phyloP scores from a whole-genome alignment of 2,797 vertebrate species.

The Lates japonicus region DNA sequence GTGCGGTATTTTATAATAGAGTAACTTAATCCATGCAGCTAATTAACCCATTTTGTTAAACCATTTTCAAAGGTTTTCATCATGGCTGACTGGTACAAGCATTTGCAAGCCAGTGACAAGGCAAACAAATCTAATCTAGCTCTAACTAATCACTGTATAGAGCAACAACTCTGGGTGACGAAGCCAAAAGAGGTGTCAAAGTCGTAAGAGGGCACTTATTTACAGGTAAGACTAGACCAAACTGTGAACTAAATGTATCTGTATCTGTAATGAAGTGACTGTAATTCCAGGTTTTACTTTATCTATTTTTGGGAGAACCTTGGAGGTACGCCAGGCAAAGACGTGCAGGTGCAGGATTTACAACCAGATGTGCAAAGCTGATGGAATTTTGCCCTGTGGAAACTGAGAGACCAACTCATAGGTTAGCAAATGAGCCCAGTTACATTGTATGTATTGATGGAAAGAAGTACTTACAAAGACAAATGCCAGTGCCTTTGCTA shows the following conservation, averaged over 20 bases:
- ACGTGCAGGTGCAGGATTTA: background rate
- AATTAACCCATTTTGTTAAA: conserved; percentile 8
- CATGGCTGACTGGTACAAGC: background rate
- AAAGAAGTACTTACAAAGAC: background rate
- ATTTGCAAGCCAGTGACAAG: background rate
- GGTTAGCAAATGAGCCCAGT: background rate
- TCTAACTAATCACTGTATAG: conserved; percentile 6
- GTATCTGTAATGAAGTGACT: conserved; percentile 13
- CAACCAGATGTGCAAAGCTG: background rate
- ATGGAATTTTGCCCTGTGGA: background rate
- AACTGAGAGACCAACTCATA: background rate
- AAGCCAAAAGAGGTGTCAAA: too few species aligned
- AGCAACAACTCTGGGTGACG: background rate
- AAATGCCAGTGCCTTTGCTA: background rate
- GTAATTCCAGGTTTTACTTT: background rate
- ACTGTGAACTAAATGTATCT: conserved; percentile 44
- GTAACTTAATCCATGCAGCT: conserved; percentile 5
- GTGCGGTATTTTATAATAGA: background rate
- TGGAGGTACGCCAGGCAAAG: conserved; percentile 8
- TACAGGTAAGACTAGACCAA: background rate
- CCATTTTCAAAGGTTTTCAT: background rate
- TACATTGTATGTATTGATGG: background rate
- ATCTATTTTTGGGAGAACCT: background rate
- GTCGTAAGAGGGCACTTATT: background rate
- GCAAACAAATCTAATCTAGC: background rate